These are phyloP conservation scores for Hesperia comma DNA, from an alignment of 2,888 invertebrate genomes.

Conservation along the genomic window DNA sequence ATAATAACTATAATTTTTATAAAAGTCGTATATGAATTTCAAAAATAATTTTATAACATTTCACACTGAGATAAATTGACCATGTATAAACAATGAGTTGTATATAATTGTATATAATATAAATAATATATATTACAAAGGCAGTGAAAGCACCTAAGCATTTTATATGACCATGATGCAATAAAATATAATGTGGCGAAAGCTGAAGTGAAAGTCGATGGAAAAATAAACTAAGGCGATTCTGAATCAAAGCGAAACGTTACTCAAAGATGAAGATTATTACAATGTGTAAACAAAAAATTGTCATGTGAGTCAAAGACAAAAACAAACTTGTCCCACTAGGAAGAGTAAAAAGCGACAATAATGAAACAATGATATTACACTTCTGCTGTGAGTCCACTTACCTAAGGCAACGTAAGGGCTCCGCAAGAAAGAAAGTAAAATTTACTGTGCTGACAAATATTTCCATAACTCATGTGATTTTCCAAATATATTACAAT, in stretches of 20 bases:
- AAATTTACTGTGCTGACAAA: slow-evolving; percentile 81
- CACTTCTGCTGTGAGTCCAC: slow-evolving; percentile 73
- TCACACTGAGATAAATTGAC: slow-evolving; percentile 5
- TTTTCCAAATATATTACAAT: slow-evolving; percentile 60
- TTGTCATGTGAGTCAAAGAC: slow-evolving; percentile 60
- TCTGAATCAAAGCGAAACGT: slow-evolving; percentile 83
- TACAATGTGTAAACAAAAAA: slow-evolving; percentile 55
- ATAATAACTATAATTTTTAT: neutral
- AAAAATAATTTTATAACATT: neutral
- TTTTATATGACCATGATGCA: slow-evolving; percentile 47
- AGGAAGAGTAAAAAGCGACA: slow-evolving; percentile 67
- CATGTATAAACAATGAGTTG: slow-evolving; percentile 17
- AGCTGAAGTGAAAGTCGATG: slow-evolving; percentile 61
- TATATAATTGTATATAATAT: slow-evolving; percentile 23
- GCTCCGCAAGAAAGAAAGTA: slow-evolving; percentile 84
- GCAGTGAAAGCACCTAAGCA: slow-evolving; percentile 51
- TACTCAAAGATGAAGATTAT: slow-evolving; percentile 73
- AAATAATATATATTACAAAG: slow-evolving; percentile 6
- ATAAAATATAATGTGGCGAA: slow-evolving; percentile 55
- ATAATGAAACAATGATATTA: slow-evolving; percentile 60
- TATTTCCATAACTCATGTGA: slow-evolving; percentile 64
- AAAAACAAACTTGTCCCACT: slow-evolving; percentile 53
- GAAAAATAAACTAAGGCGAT: slow-evolving; percentile 63
- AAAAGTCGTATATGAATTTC: neutral
- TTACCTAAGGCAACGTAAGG: slow-evolving; percentile 83